Evolutionary conservation across 2,113 vertebrate genomes (phyloP), one percentile per base, ranked within the genome.

Genomic region (Lontra canadensis): DNA sequence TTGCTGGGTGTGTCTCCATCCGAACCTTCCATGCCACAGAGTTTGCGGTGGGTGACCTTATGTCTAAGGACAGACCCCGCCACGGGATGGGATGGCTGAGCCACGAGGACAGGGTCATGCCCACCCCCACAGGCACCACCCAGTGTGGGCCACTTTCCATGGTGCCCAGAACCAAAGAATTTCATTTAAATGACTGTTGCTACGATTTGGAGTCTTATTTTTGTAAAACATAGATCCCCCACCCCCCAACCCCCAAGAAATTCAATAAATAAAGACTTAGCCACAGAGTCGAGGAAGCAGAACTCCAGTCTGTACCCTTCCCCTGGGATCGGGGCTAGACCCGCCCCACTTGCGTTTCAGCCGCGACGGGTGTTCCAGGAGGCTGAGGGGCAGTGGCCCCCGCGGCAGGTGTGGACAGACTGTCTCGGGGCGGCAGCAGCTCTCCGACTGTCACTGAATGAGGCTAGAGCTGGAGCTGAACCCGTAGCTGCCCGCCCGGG

Each of bases 401-500:
- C 29, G 81, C 7, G 81, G 97, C 97, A 97, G 98, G 98, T 98
- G 98, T 98, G 87, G 97, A 97, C 98, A 74, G 57, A 97, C 79
- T 98, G 98, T 98, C 97, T 98, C 94, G 93, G 57, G 95, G 96
- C 10, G 10, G 80, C 95, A 1, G 61, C 14, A 42, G 36, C 92
- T 88, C 90, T 88, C 76, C 96, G 31, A 95, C 97, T 98, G 99
- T 99, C 99, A 99, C 99, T 99, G 99, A 97, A 99, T 99, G 92
- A 99, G 98, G 97, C 99, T 98, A 4, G 99, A 98, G 98, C 99
- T 99, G 97, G 99, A 99, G 98, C 99, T 99, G 97, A 99, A 99
- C 86, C 99, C 84, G 25, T 99, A 99, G 98, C 99, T 99, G 99
- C 99, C 99, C 97, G 99, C 99, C 98, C 99, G 99, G 0, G 99